Evolutionary conservation across 2,113 vertebrate species (phyloP), one percentile per base, ranked within the genome.

Genomic region (Vidua macroura): DNA sequence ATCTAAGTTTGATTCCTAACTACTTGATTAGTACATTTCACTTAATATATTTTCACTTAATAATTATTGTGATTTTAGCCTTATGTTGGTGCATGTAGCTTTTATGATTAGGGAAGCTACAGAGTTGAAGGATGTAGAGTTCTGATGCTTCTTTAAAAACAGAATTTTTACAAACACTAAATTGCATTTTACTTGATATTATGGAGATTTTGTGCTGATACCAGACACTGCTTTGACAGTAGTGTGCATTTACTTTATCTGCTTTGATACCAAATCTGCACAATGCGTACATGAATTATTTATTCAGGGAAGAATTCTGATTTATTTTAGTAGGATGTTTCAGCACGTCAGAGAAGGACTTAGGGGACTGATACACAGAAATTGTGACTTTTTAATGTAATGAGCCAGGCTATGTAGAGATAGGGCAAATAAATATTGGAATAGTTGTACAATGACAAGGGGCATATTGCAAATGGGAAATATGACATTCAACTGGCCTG

Each of bases 401-500:
- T 39, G 23, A 80, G 39, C 11, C 27, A 55, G 51, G 19, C n/a
- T 51, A n/a, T 22, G 11, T 28, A 86, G 46, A 60, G 27, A 56
- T 46, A 83, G 52, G 15, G 11, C 21, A 59, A 88, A 88, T 76
- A 87, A 66, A 87, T 67, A 60, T 30, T 62, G 56, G 28, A 73
- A 86, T 13, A 9, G 11, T 15, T 75, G 49, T 68, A n/a, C 15
- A 48, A 28, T 88, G 56, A 56, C 31, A 74, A 48, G 25, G 20
- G 27, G 11, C n/a, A 73, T 81, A 69, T 72, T 90, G 86, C 60
- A 94, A 28, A 72, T 68, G 46, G 20, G 25, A 88, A 88, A 92
- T 66, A 63, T 1, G 8, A 43, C 56, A 81, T 88, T 82, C 41
- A 76, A 4, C 41, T 23, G 66, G 31, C 31, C 64, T 69, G 51